Base-by-base conservation (phyloP, 2,797 vertebrate species). In the Melanotaenia trifasciata region DNA sequence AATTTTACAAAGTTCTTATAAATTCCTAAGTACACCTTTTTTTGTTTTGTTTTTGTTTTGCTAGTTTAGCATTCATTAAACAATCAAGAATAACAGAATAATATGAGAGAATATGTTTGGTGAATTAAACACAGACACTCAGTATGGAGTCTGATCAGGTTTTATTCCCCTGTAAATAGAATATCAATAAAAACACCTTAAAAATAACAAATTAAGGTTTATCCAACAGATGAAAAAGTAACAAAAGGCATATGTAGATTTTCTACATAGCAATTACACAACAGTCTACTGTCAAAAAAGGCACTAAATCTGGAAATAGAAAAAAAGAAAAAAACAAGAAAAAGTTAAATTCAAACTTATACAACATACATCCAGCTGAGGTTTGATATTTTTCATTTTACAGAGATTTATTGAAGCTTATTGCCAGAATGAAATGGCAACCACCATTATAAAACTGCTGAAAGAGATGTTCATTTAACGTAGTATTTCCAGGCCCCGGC, bases 251-350 rank as follows among this genome's bases (percentile, higher is more conserved):
- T 96, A 96, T 97, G 96, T 96, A 91, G 92, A 78, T 82, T 88
- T 95, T 96, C 96, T 97, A 98, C 96, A 97, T 94, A 95, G 94
- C 96, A 89, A 95, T 97, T 96, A 98, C 96, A 96, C 96, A 98
- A 98, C 97, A 98, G 98, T 99, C 97, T 98, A 98, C 97, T 94
- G 96, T 99, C 97, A 98, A 98, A 95, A 93, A 98, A 99, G 98
- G 98, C 97, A 99, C 97, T 98, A 98, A 94, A 98, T 97, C 95
- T 95, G 96, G 96, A 98, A 93, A 97, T 96, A 96, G 96, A 96
- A 96, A 95, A 95, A 95, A 96, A 95, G 95, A 95, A 96, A 84
- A 30, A 30, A 3, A 30, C 4, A 94, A 57, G 73, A 50, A 70
- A 38, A 53, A 77, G 68, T 80, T 72, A 58, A 81, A 92, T 92